Conservation (phyloP, 2,888 invertebrate genomes). For the Heteropelma amictum region DNA sequence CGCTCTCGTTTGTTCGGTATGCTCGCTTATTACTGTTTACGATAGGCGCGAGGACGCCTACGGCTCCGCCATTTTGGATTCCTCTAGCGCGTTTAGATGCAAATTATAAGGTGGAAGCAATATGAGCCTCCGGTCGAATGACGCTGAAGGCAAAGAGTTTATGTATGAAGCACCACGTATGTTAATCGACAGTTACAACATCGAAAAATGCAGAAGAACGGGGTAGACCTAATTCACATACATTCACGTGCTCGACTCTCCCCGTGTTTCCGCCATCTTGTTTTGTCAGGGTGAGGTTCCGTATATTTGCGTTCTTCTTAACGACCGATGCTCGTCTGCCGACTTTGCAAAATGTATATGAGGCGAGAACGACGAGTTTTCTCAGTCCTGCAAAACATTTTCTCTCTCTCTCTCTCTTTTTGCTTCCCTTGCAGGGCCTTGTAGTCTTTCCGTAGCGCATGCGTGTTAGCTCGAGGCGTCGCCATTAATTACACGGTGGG, state of each 20-base stretch:
- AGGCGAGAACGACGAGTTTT: conserved; percentile 35
- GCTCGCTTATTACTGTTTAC: conserved; percentile 54
- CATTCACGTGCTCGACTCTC: neutral
- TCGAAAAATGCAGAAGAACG: no score
- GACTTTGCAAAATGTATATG: neutral
- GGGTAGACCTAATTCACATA: neutral
- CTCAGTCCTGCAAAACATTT: conserved; percentile 18
- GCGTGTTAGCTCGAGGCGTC: conserved; percentile 46
- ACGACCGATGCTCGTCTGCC: neutral
- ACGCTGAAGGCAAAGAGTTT: neutral
- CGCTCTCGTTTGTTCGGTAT: conserved; percentile 2
- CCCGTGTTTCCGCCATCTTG: neutral
- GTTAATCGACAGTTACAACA: neutral
- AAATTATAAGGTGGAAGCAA: conserved; percentile 72
- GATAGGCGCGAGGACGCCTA: conserved; percentile 67
- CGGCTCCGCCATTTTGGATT: conserved; percentile 71
- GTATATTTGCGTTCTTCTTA: neutral
- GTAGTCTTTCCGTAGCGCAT: conserved; percentile 26
- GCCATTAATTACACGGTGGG: conserved; percentile 52
- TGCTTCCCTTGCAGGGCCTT: neutral
- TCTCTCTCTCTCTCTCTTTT: neutral
- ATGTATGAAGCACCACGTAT: neutral
- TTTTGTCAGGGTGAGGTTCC: neutral
- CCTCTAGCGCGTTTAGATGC: conserved; percentile 69
- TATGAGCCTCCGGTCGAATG: conserved; percentile 5